Percentiles rank a stretch among this genome's conserved stretches.
Evolutionary conservation across 1,140 invertebrate species (phyloP).

Genomic region (Chelonus insularis): DNA sequence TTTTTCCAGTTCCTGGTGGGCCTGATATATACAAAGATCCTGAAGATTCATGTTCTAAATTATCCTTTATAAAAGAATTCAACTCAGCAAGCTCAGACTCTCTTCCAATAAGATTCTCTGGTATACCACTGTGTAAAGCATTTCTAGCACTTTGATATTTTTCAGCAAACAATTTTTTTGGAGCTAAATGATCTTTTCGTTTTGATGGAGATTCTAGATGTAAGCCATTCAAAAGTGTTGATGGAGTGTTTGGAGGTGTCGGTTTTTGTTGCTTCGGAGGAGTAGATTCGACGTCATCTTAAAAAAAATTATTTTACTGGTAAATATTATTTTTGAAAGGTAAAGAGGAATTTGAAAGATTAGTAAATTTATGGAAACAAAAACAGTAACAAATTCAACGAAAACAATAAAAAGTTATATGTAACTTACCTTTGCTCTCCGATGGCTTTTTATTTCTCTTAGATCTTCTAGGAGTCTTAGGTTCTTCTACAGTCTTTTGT

Average conservation of each 20-base stretch:
- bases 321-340: not conserved
- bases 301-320: not conserved
- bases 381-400: not conserved
- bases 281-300: constrained; percentile 27
- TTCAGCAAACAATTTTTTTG: constrained; percentile 44
- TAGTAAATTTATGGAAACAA: too few relatives aligned
- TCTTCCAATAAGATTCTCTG: constrained; percentile 73
- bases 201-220: constrained; percentile 29
- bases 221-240: constrained; percentile 37
- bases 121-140: constrained; percentile 72
- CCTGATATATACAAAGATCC: constrained; percentile 92
- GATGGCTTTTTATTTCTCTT: too few relatives aligned
- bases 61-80: constrained; percentile 68
- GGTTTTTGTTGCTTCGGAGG: constrained; percentile 43
- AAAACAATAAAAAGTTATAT: too few relatives aligned
- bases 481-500: constrained; percentile 10
- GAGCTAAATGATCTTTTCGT: constrained; percentile 30
- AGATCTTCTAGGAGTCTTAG: not conserved
- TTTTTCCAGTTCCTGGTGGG: constrained; percentile 95
- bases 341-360: not conserved
- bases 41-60: constrained; percentile 69
- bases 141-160: constrained; percentile 65
- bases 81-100: constrained; percentile 77
- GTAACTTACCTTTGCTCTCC: too few relatives aligned
- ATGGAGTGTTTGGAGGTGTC: constrained; percentile 40